Conservation (phyloP, 2,888 invertebrate genomes). For the Ochropleura leucogaster region DNA sequence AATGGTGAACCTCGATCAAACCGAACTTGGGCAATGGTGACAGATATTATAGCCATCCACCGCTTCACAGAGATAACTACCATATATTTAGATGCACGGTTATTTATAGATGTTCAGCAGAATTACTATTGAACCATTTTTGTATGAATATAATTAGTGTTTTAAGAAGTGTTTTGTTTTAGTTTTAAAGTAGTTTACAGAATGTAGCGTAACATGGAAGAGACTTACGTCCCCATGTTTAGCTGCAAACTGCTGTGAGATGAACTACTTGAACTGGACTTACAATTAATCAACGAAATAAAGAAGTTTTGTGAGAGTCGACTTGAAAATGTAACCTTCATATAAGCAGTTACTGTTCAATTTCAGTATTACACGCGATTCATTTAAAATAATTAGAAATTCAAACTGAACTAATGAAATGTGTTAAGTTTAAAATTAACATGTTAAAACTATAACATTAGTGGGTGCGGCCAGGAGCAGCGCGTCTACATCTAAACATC, state of each 20-base stretch:
- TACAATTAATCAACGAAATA: not conserved
- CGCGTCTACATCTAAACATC: conserved; percentile 25
- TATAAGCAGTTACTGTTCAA: not conserved
- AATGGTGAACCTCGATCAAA: not conserved
- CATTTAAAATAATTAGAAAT: not conserved
- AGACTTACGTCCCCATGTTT: not conserved
- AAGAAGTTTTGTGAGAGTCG: not conserved
- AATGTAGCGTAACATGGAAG: not conserved
- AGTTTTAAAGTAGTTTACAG: not conserved
- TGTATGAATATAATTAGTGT: not conserved
- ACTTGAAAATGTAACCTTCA: not conserved
- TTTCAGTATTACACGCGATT: conserved; percentile 1
- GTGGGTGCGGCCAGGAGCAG: conserved; percentile 21
- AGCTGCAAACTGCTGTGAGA: not conserved
- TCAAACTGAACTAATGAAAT: not conserved
- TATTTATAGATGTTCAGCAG: not conserved
- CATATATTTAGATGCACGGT: not conserved
- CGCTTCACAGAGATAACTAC: not conserved
- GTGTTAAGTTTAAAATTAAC: not conserved
- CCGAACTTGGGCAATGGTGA: not conserved
- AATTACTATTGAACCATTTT: not conserved
- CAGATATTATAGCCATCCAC: not conserved
- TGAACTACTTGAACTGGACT: not conserved
- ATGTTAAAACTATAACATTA: not conserved
- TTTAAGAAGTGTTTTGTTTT: no score